A percentile compares a stretch with the other conserved stretches of the same genome.
Evolutionary conservation across 2,797 vertebrate species (phyloP).

Genomic region (Myiothlypis coronata): DNA sequence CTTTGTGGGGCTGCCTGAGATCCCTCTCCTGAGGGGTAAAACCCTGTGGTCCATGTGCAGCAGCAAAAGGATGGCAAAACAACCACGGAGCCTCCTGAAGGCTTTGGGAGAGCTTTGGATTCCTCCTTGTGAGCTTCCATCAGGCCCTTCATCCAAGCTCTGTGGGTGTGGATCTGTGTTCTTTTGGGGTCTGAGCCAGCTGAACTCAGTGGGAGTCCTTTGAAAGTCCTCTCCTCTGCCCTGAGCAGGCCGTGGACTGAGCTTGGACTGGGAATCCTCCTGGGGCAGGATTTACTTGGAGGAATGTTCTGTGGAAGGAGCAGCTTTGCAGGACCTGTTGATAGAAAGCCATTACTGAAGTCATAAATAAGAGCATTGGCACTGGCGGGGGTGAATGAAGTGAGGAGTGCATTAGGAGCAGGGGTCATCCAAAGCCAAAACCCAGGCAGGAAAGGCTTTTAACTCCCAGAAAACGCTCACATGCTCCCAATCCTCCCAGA

Average conservation of each 20-base stretch:
- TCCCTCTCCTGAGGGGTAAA: not conserved
- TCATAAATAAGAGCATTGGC: conserved; percentile 30
- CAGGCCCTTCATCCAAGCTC: not conserved
- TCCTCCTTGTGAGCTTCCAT: not conserved
- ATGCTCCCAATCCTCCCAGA: not conserved
- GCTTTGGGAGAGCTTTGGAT: not conserved
- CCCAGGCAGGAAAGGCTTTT: not conserved
- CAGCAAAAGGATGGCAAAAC: not conserved
- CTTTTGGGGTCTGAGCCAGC: not conserved
- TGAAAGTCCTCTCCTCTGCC: conserved; percentile 27
- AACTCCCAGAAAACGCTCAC: not conserved
- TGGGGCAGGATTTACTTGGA: not conserved
- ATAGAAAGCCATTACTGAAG: not conserved
- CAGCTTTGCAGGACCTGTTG: not conserved
- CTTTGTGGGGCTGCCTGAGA: not conserved
- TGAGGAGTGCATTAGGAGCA: conserved; percentile 38
- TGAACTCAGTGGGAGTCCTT: conserved; percentile 18
- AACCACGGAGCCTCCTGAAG: not conserved
- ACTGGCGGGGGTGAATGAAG: conserved; percentile 26
- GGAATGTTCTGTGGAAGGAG: conserved; percentile 13
- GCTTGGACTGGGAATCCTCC: not conserved
- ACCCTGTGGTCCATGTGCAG: not conserved
- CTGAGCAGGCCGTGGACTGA: not conserved
- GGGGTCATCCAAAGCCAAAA: conserved; percentile 17
- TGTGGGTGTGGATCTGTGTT: conserved; percentile 17